phyloP scores from a whole-genome alignment of 2,113 vertebrate species.

The Seriola rivoliana region DNA sequence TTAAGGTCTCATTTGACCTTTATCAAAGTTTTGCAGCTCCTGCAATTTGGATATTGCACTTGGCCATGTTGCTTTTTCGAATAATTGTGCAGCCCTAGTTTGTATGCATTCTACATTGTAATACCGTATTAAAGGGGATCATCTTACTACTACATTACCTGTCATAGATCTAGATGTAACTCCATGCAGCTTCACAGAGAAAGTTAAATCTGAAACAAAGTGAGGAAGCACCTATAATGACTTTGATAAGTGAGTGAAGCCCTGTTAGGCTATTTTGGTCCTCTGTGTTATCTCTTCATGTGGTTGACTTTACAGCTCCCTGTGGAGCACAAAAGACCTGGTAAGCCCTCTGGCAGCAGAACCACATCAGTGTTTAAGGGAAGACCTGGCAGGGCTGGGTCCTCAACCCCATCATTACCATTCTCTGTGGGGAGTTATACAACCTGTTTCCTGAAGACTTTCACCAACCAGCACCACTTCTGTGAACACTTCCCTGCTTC shows the following conservation, averaged over 20 bases:
- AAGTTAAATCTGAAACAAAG: constrained; percentile 10
- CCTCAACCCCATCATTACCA: constrained; percentile 32
- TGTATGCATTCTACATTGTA: background rate
- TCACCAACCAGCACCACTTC: background rate
- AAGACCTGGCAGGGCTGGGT: constrained; percentile 5
- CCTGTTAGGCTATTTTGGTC: constrained; percentile 26
- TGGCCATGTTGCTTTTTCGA: too few species aligned
- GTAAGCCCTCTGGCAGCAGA: constrained; percentile 18
- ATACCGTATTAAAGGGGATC: background rate
- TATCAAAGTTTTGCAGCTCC: too few species aligned
- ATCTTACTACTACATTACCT: background rate
- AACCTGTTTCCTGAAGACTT: constrained; percentile 8
- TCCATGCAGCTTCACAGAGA: constrained; percentile 8
- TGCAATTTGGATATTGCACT: too few species aligned
- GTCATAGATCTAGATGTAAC: background rate
- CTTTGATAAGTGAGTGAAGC: constrained; percentile 18
- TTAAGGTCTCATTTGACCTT: too few species aligned
- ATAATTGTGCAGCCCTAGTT: too few species aligned
- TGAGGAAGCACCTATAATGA: constrained; percentile 29
- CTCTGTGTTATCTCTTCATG: constrained; percentile 45
- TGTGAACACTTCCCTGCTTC: background rate
- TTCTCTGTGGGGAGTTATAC: constrained; percentile 15
- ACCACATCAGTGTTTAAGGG: constrained; percentile 48
- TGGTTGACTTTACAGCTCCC: constrained; percentile 39
- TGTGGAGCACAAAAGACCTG: constrained; percentile 20